These are phyloP conservation scores for Cyanocitta stelleri DNA, from an alignment of 2,113 vertebrate species.

Conservation along the genomic window DNA sequence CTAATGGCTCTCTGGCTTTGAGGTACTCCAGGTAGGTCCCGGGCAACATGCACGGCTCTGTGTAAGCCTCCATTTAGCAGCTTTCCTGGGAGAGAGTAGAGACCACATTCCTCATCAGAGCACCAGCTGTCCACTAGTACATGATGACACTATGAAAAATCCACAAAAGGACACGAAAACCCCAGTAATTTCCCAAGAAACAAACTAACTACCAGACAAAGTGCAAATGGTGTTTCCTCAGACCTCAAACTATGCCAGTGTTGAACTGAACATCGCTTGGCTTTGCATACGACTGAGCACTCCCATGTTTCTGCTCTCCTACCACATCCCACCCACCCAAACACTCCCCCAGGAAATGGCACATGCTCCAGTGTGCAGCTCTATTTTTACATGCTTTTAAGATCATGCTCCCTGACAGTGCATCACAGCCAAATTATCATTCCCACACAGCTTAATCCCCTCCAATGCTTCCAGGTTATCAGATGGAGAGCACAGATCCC, in stretches of 20 bases:
- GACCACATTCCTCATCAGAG: background rate
- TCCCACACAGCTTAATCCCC: background rate
- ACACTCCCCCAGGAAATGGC: background rate
- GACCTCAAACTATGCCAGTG: background rate
- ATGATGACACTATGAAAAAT: background rate
- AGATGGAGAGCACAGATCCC: constrained; percentile 4
- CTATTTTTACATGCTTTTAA: background rate
- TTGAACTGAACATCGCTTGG: background rate
- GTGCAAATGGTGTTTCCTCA: background rate
- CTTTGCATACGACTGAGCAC: fast-evolving
- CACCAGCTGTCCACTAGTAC: background rate
- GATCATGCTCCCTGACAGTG: background rate
- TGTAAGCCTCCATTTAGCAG: background rate
- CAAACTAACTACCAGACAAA: background rate
- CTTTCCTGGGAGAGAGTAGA: background rate
- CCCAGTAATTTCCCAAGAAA: background rate
- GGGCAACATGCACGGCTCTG: background rate
- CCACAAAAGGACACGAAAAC: background rate
- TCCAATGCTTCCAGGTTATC: constrained; percentile 21
- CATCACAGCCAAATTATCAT: background rate
- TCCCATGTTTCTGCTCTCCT: background rate
- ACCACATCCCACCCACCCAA: background rate
- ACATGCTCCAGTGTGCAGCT: background rate
- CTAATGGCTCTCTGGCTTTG: background rate
- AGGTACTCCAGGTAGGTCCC: background rate